Conservation (phyloP, 2,113 vertebrate species). For the Anthoscopus minutus region DNA sequence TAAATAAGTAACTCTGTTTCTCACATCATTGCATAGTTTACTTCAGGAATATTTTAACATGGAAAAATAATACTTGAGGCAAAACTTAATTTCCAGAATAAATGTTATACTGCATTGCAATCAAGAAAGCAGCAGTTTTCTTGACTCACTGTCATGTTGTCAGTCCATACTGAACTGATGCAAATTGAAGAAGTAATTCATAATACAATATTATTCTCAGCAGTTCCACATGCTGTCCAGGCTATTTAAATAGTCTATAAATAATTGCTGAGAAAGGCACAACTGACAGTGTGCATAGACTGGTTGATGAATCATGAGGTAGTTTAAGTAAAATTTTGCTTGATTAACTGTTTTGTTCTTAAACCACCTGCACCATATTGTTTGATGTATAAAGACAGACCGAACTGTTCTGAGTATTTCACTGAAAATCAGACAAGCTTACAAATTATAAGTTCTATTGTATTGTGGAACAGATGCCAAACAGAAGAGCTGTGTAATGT, state of each 20-base stretch:
- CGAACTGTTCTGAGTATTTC: conserved; percentile 62
- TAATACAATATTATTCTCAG: conserved; percentile 63
- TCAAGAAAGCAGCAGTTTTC: conserved; percentile 31
- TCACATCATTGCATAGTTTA: background rate
- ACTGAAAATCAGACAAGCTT: conserved; percentile 54
- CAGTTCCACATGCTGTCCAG: conserved; percentile 58
- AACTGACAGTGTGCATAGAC: conserved; percentile 61
- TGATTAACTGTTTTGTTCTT: conserved; percentile 75
- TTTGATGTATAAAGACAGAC: conserved; percentile 63
- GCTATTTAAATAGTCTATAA: conserved; percentile 71
- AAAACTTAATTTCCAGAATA: conserved; percentile 7
- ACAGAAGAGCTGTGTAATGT: conserved; percentile 37
- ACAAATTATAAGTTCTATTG: conserved; percentile 69
- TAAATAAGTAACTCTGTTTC: background rate
- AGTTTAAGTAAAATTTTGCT: conserved; percentile 70
- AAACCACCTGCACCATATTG: conserved; percentile 56
- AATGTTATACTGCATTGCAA: background rate
- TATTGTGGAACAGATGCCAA: conserved; percentile 63
- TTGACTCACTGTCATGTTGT: conserved; percentile 57
- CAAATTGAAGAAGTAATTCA: conserved; percentile 68
- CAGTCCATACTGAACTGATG: conserved; percentile 54
- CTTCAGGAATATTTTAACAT: conserved; percentile 12
- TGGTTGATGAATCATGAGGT: conserved; percentile 69
- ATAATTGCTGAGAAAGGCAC: conserved; percentile 65
- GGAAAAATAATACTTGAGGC: background rate